Base-by-base conservation (phyloP, 2,888 invertebrate genomes). In the Sarcophaga variegata region DNA sequence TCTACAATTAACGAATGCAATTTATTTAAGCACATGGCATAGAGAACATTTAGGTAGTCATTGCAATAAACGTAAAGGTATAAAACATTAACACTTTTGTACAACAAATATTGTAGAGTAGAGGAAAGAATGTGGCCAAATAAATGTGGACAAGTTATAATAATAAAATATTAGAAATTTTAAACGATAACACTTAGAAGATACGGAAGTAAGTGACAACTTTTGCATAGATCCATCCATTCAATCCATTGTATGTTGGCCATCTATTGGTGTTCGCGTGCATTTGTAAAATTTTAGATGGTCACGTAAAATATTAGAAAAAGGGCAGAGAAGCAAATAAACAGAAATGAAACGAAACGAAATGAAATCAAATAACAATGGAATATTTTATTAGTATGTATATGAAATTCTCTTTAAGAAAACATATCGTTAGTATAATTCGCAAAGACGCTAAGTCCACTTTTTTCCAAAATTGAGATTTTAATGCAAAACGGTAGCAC, bases 231-330 rank as follows among this genome's bases (percentile, higher is more conserved):
- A 63, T 63, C 4, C 62, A 66, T 37, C 1, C 5, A 17, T 37
- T 17, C 25, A 17, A 27, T 27, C 8, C 72, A 11, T 4, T 2
- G 49, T 49, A 63, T 63, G 47, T 75, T 75, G 74, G 49, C 17
- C 74, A 75, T 75, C 37, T 75, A 75, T 37, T 37, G 14, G 10
- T 76, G 37, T 67, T 76, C 59, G 4, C 3, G 22, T 22, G 22
- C 22, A 22, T 20, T 37, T 54, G 66, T 64, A 66, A 80, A 54
- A 71, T 80, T 72, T 72, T 54, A 71, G 27, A 71, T 8, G 37
- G 79, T 80, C 79, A 80, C 79, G 79, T 80, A 80, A 80, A 72
- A 72, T 71, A 80, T 80, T 80, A 71, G 64, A 72, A 77, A 64
- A 71, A 37, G 8, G 1, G 70, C n/a, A 79, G 62, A 17, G 49